phyloP scores from a whole-genome alignment of 1,140 invertebrate genomes.

The Danaus plexippus region DNA sequence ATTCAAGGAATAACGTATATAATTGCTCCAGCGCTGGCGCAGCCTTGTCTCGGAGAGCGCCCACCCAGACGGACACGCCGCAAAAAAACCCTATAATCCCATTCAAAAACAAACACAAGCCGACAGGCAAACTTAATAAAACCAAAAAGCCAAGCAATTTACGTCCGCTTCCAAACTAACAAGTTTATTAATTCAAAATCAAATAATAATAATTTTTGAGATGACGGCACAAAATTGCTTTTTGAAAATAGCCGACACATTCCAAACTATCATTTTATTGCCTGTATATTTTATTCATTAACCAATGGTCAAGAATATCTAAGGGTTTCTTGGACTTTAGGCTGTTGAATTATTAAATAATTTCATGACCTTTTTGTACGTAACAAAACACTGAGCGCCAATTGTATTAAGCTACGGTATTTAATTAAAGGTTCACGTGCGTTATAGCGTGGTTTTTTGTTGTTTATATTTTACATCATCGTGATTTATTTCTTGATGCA shows the following conservation, averaged over 20 bases:
- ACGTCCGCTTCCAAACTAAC: slow-evolving; percentile 63
- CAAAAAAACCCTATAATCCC: slow-evolving; percentile 60
- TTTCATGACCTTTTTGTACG: slow-evolving; percentile 17
- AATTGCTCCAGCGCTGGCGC: slow-evolving; percentile 52
- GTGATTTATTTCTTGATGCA: slow-evolving; percentile 1
- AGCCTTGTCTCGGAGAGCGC: slow-evolving; percentile 55
- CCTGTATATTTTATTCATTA: slow-evolving; percentile 37
- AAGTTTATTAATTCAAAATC: slow-evolving; percentile 69
- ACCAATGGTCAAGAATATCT: slow-evolving; percentile 19
- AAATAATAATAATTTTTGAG: slow-evolving; percentile 68
- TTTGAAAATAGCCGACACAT: slow-evolving; percentile 58
- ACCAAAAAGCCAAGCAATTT: slow-evolving; percentile 59
- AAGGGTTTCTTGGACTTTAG: slow-evolving; percentile 17
- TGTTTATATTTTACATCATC: slow-evolving; percentile 1
- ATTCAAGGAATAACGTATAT: slow-evolving; percentile 40
- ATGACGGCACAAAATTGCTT: slow-evolving; percentile 57
- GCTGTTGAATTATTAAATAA: slow-evolving; percentile 28
- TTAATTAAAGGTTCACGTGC: too few relatives aligned
- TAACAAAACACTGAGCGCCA: slow-evolving; percentile 13
- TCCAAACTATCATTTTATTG: slow-evolving; percentile 59
- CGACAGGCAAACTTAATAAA: slow-evolving; percentile 64
- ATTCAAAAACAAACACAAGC: slow-evolving; percentile 64
- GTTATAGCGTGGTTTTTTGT: too few relatives aligned
- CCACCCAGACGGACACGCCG: slow-evolving; percentile 52
- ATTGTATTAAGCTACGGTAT: too few relatives aligned